phyloP scores from a whole-genome alignment of 1,140 invertebrate genomes.

The Stegodyphus dumicola region DNA sequence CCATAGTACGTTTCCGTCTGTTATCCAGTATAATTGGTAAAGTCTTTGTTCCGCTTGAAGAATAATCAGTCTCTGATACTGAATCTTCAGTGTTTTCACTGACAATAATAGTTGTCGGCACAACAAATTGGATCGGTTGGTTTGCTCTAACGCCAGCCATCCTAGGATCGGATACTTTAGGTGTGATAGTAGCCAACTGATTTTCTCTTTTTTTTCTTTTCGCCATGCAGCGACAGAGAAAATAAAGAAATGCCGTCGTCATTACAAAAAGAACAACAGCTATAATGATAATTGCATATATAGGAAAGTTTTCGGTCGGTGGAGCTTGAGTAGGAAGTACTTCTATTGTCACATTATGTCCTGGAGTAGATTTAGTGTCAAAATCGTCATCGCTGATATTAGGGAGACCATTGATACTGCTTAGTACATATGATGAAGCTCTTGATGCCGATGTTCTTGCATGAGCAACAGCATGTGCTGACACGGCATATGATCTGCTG shows the following conservation, averaged over 20 bases:
- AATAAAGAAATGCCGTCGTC: conserved; percentile 43
- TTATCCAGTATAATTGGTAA: conserved; percentile 27
- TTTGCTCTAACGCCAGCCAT: conserved; percentile 54
- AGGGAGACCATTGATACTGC: background rate
- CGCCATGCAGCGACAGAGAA: conserved; percentile 45
- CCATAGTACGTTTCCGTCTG: background rate
- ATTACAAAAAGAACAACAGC: conserved; percentile 2
- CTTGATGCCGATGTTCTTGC: background rate
- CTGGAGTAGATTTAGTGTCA: background rate
- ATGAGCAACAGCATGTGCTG: background rate
- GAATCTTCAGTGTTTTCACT: conserved; percentile 55
- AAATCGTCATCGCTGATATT: background rate
- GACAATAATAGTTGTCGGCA: conserved; percentile 58
- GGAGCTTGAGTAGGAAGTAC: background rate
- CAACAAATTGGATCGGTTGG: conserved; percentile 62
- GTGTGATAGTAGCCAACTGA: conserved; percentile 43
- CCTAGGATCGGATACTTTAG: conserved; percentile 25
- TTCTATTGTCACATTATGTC: background rate
- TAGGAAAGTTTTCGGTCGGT: background rate
- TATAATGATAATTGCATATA: conserved; percentile 7
- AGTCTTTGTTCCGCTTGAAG: conserved; percentile 48
- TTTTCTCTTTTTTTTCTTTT: conserved; percentile 34
- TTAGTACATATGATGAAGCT: background rate
- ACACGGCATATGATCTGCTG: background rate
- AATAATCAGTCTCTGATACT: conserved; percentile 59